Base-by-base conservation (phyloP, 2,113 vertebrate species). In the Accipiter virgatus region DNA sequence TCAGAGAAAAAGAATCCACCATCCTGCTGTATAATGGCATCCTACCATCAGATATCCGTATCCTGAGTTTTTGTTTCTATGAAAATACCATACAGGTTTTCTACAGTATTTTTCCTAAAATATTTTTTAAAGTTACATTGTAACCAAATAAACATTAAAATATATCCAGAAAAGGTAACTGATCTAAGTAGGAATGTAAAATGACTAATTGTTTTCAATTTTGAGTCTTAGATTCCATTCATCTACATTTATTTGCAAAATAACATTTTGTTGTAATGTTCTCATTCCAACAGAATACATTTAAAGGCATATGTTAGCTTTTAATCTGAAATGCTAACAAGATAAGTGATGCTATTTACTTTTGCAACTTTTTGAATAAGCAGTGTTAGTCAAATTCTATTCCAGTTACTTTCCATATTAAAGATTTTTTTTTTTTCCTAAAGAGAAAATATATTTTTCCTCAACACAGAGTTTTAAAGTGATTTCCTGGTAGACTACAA, bases 281-380 rank as follows among this genome's bases (percentile, higher is more conserved):
- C n/a, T 40, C 0, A 0, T 81, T 63, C 43, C 52, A 88, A 36
- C 0, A 66, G 21, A 92, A 68, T 25, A 34, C 21, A 65, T 43
- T 53, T 81, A 72, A 86, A 82, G n/a, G 45, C 6, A 15, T 31
- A 29, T 65, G 86, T 91, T 78, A 88, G 34, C 62, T 85, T 84
- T 75, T 86, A 26, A 63, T 71, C 53, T 88, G 58, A 77, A 68
- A 77, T 66, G 45, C 50, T 65, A 93, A 77, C 17, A 71, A 77
- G 56, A 31, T 17, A 85, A 65, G 13, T 38, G 13, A 59, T 78
- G 32, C 38, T 59, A 88, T 55, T 93, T 77, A 82, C 73, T 77
- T 91, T 92, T 85, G 55, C 34, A 83, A 22, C 23, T 71, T 71
- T 32, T 50, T 71, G 21, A 92, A 81, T 83, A 67, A 78, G 25